A percentile compares a stretch with the other conserved stretches of the same genome.
Evolutionary conservation across 2,113 vertebrate species (phyloP).

Genomic region (Pseudorectes ferrugineus): DNA sequence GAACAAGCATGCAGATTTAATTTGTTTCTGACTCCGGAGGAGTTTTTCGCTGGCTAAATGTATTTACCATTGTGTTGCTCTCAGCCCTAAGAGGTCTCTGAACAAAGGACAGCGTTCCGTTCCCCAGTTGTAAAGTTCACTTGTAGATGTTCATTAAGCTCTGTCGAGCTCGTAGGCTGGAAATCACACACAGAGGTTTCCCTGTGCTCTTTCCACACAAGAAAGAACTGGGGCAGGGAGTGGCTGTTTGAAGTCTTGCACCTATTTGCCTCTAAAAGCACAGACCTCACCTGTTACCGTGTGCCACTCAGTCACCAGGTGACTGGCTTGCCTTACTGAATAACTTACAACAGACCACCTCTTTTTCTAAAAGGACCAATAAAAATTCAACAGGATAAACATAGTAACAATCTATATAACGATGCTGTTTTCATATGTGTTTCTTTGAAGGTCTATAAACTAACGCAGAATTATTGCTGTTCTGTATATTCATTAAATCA

Average conservation of each 20-base stretch:
- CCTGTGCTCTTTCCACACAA: too few species aligned
- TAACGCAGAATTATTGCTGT: not conserved
- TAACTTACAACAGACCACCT: not conserved
- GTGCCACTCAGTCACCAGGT: not conserved
- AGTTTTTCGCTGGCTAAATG: not conserved
- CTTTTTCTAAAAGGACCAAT: not conserved
- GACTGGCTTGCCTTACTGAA: not conserved
- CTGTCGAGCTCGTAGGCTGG: not conserved
- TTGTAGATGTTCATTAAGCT: fast-evolving
- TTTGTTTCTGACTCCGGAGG: not conserved
- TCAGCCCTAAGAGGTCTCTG: not conserved
- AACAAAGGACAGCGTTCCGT: not conserved
- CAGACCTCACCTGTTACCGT: not conserved
- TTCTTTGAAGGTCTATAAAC: not conserved
- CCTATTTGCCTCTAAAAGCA: not conserved
- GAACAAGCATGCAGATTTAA: conserved; percentile 18
- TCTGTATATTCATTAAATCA: not conserved
- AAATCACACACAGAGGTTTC: not conserved
- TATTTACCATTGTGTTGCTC: not conserved
- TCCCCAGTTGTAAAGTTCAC: not conserved
- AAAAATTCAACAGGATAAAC: not conserved
- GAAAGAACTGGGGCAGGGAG: not conserved
- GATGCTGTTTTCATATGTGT: not conserved
- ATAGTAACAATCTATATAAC: not conserved
- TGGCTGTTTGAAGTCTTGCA: not conserved